Percentiles rank a stretch among this genome's conserved stretches.
Evolutionary conservation across 1,140 invertebrate species (phyloP).

Genomic region (Aphaenogaster floridana): DNA sequence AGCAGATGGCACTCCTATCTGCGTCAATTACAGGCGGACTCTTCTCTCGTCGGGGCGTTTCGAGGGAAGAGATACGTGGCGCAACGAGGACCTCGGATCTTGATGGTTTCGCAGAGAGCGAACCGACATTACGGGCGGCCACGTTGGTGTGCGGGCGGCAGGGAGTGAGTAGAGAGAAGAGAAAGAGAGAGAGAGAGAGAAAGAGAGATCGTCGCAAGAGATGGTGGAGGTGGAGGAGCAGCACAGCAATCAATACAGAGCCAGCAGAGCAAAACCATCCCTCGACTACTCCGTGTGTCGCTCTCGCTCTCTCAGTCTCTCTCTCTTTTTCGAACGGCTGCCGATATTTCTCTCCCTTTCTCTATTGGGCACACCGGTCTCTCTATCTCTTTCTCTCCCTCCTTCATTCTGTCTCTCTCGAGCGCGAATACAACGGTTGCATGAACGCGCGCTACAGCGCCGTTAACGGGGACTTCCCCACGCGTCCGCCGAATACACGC

Average conservation of each 20-base stretch:
- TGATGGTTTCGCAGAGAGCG: conserved; percentile 73
- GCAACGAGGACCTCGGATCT: conserved; percentile 74
- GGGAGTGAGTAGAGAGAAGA: conserved; percentile 60
- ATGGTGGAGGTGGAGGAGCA: conserved; percentile 74
- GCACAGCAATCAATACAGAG: conserved; percentile 84
- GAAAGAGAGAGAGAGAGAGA: conserved; percentile 65
- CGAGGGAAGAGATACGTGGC: conserved; percentile 61
- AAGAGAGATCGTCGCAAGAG: conserved; percentile 73
- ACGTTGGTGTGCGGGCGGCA: conserved; percentile 57
- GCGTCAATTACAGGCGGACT: conserved; percentile 64
- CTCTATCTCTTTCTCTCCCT: conserved; percentile 37
- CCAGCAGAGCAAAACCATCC: conserved; percentile 83
- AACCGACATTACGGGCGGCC: conserved; percentile 67
- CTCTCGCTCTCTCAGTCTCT: conserved; percentile 25
- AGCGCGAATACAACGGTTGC: conserved; percentile 79
- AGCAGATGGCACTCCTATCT: conserved; percentile 62
- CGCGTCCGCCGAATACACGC: conserved; percentile 55
- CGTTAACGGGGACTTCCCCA: conserved; percentile 76
- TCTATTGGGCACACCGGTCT: conserved; percentile 26
- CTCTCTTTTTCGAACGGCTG: conserved; percentile 4
- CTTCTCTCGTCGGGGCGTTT: conserved; percentile 54
- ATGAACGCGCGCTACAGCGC: conserved; percentile 75
- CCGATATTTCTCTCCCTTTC: conserved; percentile 36
- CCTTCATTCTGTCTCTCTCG: conserved; percentile 40
- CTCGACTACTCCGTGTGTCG: conserved; percentile 66